phyloP scores from a whole-genome alignment of 2,113 vertebrate genomes.

The Colinus virginianus region DNA sequence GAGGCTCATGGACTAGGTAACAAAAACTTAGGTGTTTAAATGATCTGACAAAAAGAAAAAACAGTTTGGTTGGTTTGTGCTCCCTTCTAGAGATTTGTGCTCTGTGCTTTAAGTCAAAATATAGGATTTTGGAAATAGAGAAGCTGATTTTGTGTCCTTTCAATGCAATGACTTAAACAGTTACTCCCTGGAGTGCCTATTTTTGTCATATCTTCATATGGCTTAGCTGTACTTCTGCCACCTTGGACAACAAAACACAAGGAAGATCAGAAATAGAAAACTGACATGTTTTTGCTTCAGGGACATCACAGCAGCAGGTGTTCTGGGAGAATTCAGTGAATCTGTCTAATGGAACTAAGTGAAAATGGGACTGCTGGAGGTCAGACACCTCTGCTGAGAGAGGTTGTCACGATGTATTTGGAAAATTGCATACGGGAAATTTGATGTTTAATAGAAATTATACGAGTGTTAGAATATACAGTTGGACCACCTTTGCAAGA shows the following conservation, averaged over 20 bases:
- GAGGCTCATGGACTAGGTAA: neutral
- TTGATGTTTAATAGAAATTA: neutral
- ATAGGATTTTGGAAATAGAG: neutral
- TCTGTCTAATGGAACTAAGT: neutral
- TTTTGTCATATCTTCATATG: neutral
- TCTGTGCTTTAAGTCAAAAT: neutral
- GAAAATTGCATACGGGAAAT: neutral
- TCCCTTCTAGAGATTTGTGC: neutral
- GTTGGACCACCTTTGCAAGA: neutral
- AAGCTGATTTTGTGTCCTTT: neutral
- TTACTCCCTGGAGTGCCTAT: rapidly evolving
- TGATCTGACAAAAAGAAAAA: neutral
- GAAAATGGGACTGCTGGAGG: neutral
- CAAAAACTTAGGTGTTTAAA: neutral
- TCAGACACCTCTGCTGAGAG: neutral
- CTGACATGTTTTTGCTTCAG: neutral
- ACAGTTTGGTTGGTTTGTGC: rapidly evolving
- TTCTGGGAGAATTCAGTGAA: neutral
- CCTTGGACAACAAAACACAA: neutral
- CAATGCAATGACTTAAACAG: neutral
- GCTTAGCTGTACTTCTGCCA: neutral
- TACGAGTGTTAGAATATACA: neutral
- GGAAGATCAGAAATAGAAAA: neutral
- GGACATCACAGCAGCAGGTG: neutral
- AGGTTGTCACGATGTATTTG: neutral